phyloP scores from a whole-genome alignment of 1,140 invertebrate genomes.

The Scaptomyza graminum region DNA sequence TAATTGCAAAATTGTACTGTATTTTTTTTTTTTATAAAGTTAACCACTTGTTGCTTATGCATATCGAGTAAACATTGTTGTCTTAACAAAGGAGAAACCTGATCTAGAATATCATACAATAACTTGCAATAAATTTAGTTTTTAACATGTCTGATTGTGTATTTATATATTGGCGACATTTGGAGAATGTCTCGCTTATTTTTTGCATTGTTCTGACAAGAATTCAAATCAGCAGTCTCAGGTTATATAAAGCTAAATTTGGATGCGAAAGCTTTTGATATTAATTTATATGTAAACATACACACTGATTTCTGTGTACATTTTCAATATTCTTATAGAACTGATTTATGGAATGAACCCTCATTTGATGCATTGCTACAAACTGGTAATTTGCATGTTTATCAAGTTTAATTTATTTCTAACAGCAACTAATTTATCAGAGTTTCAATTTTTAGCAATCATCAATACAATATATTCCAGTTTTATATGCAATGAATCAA shows the following conservation, averaged over 20 bases:
- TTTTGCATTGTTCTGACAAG: neutral
- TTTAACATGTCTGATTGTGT: conserved; percentile 37
- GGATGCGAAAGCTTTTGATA: too few relatives aligned
- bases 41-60: neutral
- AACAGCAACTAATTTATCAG: too few relatives aligned
- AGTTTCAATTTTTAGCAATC: too few relatives aligned
- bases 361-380: too few relatives aligned
- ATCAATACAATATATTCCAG: too few relatives aligned
- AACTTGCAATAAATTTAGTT: conserved; percentile 29
- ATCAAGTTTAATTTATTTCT: too few relatives aligned
- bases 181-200: conserved; percentile 26
- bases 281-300: neutral
- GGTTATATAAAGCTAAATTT: conserved; percentile 14
- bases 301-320: too few relatives aligned
- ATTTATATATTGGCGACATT: conserved; percentile 23
- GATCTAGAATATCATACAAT: conserved; percentile 35
- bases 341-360: too few relatives aligned
- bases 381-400: too few relatives aligned
- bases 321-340: too few relatives aligned
- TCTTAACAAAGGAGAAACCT: conserved; percentile 36
- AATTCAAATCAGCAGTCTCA: neutral
- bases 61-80: neutral
- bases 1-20: conserved; percentile 19
- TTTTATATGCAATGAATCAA: neutral
- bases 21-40: neutral